These are phyloP conservation scores for Tricholaema leucomelas DNA, from an alignment of 2,113 vertebrate genomes.

Conservation along the genomic window DNA sequence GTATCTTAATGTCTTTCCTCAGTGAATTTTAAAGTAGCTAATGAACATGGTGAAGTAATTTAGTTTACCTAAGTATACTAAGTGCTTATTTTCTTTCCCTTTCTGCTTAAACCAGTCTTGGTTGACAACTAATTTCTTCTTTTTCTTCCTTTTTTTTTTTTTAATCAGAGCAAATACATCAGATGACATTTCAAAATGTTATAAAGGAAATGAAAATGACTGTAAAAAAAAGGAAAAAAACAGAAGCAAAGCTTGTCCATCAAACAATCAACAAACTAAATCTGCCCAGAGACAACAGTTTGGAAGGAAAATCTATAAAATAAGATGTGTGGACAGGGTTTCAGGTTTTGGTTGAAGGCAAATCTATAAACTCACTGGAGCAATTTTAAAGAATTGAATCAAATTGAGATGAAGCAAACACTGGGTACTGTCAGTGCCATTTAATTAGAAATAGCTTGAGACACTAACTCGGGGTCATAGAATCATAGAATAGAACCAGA, in stretches of 20 bases:
- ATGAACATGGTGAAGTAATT: neutral
- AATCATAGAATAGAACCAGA: no score
- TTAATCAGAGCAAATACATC: neutral
- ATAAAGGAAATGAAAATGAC: neutral
- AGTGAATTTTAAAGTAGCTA: neutral
- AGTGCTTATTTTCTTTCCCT: neutral
- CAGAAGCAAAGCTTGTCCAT: constrained; percentile 2
- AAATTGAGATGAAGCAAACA: constrained; percentile 3
- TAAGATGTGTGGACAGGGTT: neutral
- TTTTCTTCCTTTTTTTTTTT: neutral
- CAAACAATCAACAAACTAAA: constrained; percentile 6
- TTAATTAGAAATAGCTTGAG: neutral
- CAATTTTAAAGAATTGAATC: constrained; percentile 6
- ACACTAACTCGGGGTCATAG: neutral
- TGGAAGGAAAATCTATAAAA: constrained; percentile 48
- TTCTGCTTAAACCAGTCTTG: neutral
- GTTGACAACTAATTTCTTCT: neutral
- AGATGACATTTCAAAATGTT: constrained; percentile 11
- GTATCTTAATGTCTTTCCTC: neutral
- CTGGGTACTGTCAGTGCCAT: neutral
- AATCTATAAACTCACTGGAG: constrained; percentile 15
- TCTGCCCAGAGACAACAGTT: neutral
- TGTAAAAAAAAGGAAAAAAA: neutral
- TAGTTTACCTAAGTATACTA: neutral
- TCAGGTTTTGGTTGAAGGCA: neutral